A percentile compares a stretch with the other conserved stretches of the same genome.
phyloP scores from a whole-genome alignment of 2,888 invertebrate species.

The Rhamphomyia laevipes region DNA sequence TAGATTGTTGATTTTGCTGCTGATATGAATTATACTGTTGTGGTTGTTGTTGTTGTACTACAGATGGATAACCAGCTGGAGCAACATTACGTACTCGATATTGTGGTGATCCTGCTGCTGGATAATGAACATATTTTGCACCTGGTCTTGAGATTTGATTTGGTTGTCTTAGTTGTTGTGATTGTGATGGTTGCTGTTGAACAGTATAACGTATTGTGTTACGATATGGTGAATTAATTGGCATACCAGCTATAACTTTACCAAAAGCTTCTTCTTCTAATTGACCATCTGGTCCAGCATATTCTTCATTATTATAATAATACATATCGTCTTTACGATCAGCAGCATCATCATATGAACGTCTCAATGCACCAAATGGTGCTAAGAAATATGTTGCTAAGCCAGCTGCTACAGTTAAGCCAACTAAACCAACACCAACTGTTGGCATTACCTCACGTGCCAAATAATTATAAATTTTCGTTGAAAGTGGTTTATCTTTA shows the following conservation, averaged over 20 bases:
- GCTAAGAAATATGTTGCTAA: slow-evolving; percentile 59
- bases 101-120: slow-evolving; percentile 17
- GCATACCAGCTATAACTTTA: slow-evolving; percentile 62
- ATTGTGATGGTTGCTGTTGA: slow-evolving; percentile 10
- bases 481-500: slow-evolving; percentile 49
- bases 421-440: slow-evolving; percentile 64
- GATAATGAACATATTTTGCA: background rate
- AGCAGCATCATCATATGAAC: slow-evolving; percentile 52
- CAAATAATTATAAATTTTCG: slow-evolving; percentile 64
- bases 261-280: slow-evolving; percentile 67
- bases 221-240: slow-evolving; percentile 40
- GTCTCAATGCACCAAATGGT: slow-evolving; percentile 55
- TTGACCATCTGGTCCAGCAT: slow-evolving; percentile 51
- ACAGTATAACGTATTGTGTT: slow-evolving; percentile 30
- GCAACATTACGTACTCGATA: slow-evolving; percentile 6
- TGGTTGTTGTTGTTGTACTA: slow-evolving; percentile 5
- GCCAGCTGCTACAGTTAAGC: slow-evolving; percentile 60
- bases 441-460: slow-evolving; percentile 72
- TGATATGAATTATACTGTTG: slow-evolving; percentile 3
- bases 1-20: slow-evolving; percentile 1
- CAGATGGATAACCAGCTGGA: slow-evolving; percentile 3
- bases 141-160: background rate
- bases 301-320: slow-evolving; percentile 56
- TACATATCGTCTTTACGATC: slow-evolving; percentile 52
- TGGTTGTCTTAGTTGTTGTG: slow-evolving; percentile 1